Base-by-base conservation (phyloP, 2,888 invertebrate species). In the Perizoma affinitatum region DNA sequence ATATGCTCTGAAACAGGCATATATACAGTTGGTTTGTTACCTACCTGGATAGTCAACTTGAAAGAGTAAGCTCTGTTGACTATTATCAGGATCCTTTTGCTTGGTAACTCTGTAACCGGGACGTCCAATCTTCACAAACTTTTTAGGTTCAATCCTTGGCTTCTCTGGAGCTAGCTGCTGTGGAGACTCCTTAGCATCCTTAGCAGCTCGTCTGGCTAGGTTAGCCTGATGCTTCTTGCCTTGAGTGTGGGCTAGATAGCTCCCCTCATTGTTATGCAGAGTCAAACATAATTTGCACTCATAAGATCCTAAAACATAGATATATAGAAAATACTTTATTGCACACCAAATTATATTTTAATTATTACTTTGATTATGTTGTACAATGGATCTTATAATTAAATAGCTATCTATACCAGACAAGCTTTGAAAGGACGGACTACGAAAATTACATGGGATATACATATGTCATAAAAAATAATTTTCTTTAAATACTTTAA, bases 201-300 rank as follows among this genome's bases (percentile, higher is more conserved):
- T 99, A 0, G 99, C 99, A 43, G 99, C 99, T 86, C 99, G 94
- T 40, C 99, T 94, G 0, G 99, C 99, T 70, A 99, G 93, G 88
- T 99, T 99, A 4, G 99, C 98, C 84, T 99, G 99, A 96, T 99
- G 99, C 78, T 99, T 99, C 83, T 99, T 99, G 34, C 99, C 99
- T 88, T 99, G 99, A 0, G 99, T 99, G 81, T 99, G 99, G 5
- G 99, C 99, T 80, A 99, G 93, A 83, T 99, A 99, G 78, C 99
- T 99, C 3, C 99, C 99, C 88, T 98, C 99, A 90, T 99, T 99
- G 84, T 99, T 99, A 87, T 99, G 99, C 11, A 99, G 93, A 0
- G 99, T 99, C 54, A 99, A 89, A 93, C 99, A 99, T 5, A 99
- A 90, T 92, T 99, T 99, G 87, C 99, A 99, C 90, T 99, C 99